phyloP scores from a whole-genome alignment of 2,797 vertebrate genomes.

The Myotis myotis region DNA sequence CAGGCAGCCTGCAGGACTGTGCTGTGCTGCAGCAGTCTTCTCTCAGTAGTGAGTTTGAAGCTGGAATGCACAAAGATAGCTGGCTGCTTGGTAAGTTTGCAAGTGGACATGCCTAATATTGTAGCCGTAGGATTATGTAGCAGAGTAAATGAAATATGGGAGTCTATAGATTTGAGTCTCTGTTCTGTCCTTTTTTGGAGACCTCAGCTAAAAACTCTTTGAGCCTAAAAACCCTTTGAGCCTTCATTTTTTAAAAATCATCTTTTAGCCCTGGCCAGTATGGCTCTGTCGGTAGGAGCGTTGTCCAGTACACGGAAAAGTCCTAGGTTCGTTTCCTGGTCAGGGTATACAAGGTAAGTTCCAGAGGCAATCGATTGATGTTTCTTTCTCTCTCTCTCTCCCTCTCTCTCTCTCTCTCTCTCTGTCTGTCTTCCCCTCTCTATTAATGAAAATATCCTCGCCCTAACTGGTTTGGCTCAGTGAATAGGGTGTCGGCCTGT shows the following conservation, averaged over 20 bases:
- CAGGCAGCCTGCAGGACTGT: slow-evolving; percentile 90
- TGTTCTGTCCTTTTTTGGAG: not conserved
- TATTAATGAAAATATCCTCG: too few species aligned
- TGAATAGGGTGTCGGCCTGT: too few species aligned
- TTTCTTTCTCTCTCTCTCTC: too few species aligned
- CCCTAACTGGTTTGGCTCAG: too few species aligned
- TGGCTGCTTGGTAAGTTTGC: slow-evolving; percentile 93
- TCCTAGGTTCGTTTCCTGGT: not conserved
- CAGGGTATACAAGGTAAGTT: not conserved
- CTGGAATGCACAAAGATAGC: slow-evolving; percentile 86
- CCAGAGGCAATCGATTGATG: too few species aligned
- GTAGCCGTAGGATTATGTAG: not conserved
- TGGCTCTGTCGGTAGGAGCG: not conserved
- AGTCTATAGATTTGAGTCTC: not conserved
- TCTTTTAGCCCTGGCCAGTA: not conserved
- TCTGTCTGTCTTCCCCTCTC: too few species aligned
- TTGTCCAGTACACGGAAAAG: not conserved
- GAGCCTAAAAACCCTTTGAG: not conserved
- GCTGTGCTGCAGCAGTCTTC: slow-evolving; percentile 89
- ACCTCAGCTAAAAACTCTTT: not conserved
- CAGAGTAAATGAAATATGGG: not conserved
- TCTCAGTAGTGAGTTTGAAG: slow-evolving; percentile 87
- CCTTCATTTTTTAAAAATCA: not conserved
- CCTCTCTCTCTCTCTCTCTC: too few species aligned
- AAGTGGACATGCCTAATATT: not conserved